Evolutionary conservation across 2,797 vertebrate genomes (phyloP).

Genomic region (Tragelaphus oryx): DNA sequence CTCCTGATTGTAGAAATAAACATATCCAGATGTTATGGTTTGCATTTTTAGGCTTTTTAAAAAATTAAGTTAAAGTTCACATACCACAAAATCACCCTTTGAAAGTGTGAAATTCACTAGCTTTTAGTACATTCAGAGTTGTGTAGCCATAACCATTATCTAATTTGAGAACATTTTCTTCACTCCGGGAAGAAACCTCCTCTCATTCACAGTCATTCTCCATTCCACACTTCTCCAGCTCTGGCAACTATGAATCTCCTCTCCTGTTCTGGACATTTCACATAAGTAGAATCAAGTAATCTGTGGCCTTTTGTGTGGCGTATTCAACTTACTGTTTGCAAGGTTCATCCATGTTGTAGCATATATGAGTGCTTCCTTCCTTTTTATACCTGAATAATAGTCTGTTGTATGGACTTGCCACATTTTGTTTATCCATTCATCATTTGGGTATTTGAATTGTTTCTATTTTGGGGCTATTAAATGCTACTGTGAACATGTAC

Average conservation of each 20-base stretch:
- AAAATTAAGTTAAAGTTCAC: not conserved
- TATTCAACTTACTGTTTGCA: not conserved
- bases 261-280: not conserved
- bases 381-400: not conserved
- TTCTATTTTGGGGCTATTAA: not conserved
- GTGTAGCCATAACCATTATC: not conserved
- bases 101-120: not conserved
- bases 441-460: not conserved
- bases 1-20: not conserved
- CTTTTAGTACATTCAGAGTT: not conserved
- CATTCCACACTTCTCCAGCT: not conserved
- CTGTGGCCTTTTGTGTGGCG: not conserved
- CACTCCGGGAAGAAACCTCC: not conserved
- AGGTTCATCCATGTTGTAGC: not conserved
- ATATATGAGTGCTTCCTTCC: not conserved
- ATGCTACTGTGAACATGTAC: not conserved
- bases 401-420: not conserved
- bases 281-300: not conserved
- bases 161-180: conserved; percentile 8
- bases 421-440: not conserved
- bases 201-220: not conserved
- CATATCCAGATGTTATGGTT: not conserved
- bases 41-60: not conserved
- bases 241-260: not conserved
- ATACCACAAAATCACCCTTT: not conserved